Evolutionary conservation across 1,140 invertebrate genomes (phyloP).

Genomic region (Bombus picipes): DNA sequence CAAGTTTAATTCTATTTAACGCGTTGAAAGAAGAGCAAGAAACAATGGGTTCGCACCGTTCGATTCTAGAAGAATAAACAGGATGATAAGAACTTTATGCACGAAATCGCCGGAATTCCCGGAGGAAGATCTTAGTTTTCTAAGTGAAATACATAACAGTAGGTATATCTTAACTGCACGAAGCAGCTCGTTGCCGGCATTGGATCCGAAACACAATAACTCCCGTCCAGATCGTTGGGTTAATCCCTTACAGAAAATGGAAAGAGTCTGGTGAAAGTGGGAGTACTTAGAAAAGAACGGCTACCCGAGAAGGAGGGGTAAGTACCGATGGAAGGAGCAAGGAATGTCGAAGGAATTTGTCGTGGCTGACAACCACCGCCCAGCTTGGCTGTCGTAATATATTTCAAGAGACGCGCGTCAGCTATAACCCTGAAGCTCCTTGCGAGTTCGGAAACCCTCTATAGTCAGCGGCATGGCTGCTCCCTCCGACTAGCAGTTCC

Average conservation of each 20-base stretch:
- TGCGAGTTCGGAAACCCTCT: not conserved
- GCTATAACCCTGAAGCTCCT: not conserved
- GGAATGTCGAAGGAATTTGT: conserved; percentile 62
- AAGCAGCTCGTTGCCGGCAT: not conserved
- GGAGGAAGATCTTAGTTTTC: not conserved
- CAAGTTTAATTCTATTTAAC: not conserved
- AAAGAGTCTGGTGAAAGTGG: not conserved
- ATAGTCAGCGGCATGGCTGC: not conserved
- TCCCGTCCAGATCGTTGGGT: not conserved
- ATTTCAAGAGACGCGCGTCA: conserved; percentile 50
- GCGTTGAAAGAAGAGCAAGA: not conserved
- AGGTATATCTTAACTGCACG: not conserved
- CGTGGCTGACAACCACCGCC: conserved; percentile 46
- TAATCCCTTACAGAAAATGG: conserved; percentile 8
- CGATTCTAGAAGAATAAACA: not conserved
- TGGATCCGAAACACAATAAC: not conserved
- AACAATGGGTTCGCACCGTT: not conserved
- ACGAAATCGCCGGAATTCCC: not conserved
- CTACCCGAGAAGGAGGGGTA: not conserved
- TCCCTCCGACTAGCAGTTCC: not conserved
- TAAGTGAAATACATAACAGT: not conserved
- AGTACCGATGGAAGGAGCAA: conserved; percentile 1
- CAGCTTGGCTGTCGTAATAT: conserved; percentile 50
- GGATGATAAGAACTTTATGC: not conserved
- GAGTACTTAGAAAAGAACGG: not conserved